Base-by-base conservation (phyloP, 2,113 vertebrate species). In the Dicerorhinus sumatrensis region DNA sequence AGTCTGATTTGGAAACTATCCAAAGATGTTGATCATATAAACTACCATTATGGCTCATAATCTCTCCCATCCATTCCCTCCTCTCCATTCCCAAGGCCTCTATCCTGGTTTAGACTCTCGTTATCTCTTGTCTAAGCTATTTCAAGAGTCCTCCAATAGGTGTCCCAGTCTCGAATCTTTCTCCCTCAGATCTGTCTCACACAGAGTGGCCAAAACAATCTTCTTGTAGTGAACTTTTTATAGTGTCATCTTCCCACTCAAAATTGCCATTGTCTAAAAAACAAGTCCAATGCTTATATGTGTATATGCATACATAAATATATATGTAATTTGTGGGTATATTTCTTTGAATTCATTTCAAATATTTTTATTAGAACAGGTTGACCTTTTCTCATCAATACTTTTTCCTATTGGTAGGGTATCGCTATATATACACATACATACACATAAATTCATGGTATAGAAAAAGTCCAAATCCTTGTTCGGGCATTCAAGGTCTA, bases 191-290 rank as follows among this genome's bases (percentile, higher is more conserved):
- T 33, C 13, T 83, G 1, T 60, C 29, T 89, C 18, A 18, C 2
- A 0, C 4, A 17, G n/a, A 25, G 18, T 31, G 6, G 25, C 29
- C 56, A 39, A 54, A 60, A 12, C 0, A 72, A 9, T 2, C 23
- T 27, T 27, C 56, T 48, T 20, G 7, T n/a, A 60, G 67, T 18
- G 11, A 69, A 36, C 3, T 56, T 76, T 31, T 63, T 10, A 58
- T 18, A 14, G 21, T 83, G 2, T 63, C 39, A 31, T 46, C 2
- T 39, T 23, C 8, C 33, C 20, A 65, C 3, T 36, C 33, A 62
- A 65, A 95, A 65, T 6, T n/a, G 29, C 3, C n/a, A 3, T 27
- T 36, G 5, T 69, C 17, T 42, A n/a, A 79, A 60, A 67, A 65
- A 3, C 46, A 54, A 89, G 13, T 29, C 42, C 46, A 51, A 6